Conservation (phyloP, 92 coral and sea anemone species). For the Blastomussa wellsi region DNA sequence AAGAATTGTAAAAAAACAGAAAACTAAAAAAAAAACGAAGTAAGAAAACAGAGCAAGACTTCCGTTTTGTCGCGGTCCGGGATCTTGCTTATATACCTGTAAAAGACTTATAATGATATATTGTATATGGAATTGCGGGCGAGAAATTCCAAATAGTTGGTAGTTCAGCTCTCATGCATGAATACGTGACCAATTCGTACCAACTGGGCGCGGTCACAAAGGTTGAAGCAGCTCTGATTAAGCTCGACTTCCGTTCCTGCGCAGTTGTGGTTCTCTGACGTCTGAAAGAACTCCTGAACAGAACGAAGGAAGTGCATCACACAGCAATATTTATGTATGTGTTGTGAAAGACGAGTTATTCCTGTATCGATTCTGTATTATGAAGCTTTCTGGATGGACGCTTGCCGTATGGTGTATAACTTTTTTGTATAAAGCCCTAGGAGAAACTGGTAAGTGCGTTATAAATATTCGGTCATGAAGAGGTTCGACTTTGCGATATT, state of each 20-base stretch:
- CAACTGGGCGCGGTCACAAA: conserved; percentile 33
- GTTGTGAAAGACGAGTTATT: background rate
- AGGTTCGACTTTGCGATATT: background rate
- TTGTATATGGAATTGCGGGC: background rate
- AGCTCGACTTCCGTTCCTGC: conserved; percentile 19
- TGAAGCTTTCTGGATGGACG: background rate
- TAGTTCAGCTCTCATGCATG: background rate
- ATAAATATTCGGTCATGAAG: background rate
- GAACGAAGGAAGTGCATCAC: conserved; percentile 14
- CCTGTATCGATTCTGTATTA: background rate
- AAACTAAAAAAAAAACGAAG: too few relatives aligned
- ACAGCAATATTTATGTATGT: conserved; percentile 4
- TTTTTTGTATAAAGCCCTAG: background rate
- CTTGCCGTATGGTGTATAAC: background rate
- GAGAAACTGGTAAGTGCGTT: background rate
- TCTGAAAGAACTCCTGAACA: background rate
- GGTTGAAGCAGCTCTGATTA: conserved; percentile 1
- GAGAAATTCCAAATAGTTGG: background rate
- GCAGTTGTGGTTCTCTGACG: conserved; percentile 12
- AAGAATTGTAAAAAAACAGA: too few relatives aligned
- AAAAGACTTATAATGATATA: too few relatives aligned
- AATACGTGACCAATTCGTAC: background rate
- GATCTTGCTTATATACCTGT: too few relatives aligned
- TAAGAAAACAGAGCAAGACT: too few relatives aligned
- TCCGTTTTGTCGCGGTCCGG: too few relatives aligned